Evolutionary conservation across 2,888 invertebrate species (phyloP), one percentile per base, ranked within the genome.

Genomic region (Drosophila anceps): DNA sequence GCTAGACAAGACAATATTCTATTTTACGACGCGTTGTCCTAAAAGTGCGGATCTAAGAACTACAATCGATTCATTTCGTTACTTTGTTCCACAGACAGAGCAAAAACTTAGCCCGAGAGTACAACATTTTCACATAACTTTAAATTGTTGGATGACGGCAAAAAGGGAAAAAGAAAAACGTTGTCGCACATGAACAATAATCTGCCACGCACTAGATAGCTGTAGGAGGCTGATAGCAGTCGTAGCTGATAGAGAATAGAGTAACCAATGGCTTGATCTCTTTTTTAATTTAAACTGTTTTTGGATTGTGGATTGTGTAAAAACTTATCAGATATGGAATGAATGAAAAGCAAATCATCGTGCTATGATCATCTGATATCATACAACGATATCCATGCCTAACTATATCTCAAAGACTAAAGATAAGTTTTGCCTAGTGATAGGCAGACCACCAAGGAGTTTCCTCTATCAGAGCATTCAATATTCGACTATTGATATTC

Each of bases 111-210:
- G 20, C 33, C 35, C 15, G 29, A 27, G 37, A 54, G n/a, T 13
- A 39, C 29, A 54, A 54, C 37, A 54, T n/a, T 54, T 54, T 54
- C 54, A 18, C 39, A 37, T 39, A 54, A 54, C 37, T 54, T 37
- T 27, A 54, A 54, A 54, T 39, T 54, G 54, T 3, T 18, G 9
- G 27, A 35, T 20, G 50, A 33, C 50, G 31, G 31, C 50, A 20
- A 50, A 51, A 51, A 35, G 43, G 7, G 8, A 7, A 8, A 44
- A 6, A 24, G 15, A 24, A 24, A 51, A 31, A 35, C 18, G 12
- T 24, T 48, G 48, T 31, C 50, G 15, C 18, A 15, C 18, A 53
- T 51, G 51, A 20, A 33, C 33, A 33, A 31, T 51, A 51, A 33
- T 33, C 33, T 33, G 20, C 18, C 20, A 3, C 18, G 33, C 48